Evolutionary conservation across 2,113 vertebrate species (phyloP), one percentile per base, ranked within the genome.

Genomic region (Indicator indicator): DNA sequence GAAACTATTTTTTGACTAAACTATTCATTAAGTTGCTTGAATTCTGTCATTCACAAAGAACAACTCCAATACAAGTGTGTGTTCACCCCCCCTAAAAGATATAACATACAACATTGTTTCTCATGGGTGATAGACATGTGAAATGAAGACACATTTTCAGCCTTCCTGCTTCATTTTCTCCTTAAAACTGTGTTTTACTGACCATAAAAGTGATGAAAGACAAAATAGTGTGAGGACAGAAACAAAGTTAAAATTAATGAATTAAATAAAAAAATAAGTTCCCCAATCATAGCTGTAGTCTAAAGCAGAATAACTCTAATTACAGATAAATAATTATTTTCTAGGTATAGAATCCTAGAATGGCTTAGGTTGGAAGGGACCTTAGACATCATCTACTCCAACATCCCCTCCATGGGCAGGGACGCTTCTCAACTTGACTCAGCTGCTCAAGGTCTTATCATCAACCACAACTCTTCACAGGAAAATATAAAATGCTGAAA

Each of bases 401-500:
- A 44, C 42, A 13, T 44, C 42, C 42, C 11, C 42, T 13, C 15
- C 42, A 44, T 44, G 42, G 42, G 42, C 42, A 44, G 42, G 11
- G 42, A 44, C 11, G 15, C 42, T 10, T 44, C 42, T 44, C 42
- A 44, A 48, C 17, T 48, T 18, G 46, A 48, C 9, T 48, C 46
- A 48, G 46, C 46, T 48, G 46, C 46, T 48, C 46, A 48, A 48
- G 46, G 60, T 93, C 72, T 85, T 93, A 88, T 84, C 85, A 86
- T 63, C 83, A 90, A 86, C 72, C 91, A 60, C 67, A 97, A 79
- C 38, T 95, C 54, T 86, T 96, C 59, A 80, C 1, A 76, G 58
- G 60, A 86, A 93, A 91, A 85, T 73, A 75, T 42, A 79, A 97
- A 95, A 93, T 85, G 30, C 54, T 86, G 80, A 96, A 97, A 58